Base-by-base conservation (phyloP, 2,113 vertebrate species). In the Ailurus styani region DNA sequence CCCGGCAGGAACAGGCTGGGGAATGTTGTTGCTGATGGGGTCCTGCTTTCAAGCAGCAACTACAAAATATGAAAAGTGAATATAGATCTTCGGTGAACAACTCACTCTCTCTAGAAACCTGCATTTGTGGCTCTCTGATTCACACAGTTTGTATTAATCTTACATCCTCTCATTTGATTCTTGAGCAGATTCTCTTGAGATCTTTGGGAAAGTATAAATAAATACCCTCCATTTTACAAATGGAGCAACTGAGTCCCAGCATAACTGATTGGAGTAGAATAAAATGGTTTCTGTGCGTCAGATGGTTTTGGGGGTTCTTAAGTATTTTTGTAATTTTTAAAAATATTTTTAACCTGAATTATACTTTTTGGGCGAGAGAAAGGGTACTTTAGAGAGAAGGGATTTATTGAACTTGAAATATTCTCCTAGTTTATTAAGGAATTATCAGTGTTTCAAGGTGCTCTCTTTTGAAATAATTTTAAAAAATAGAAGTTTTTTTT, bases 181-280 rank as follows among this genome's bases (percentile, higher is more conserved):
- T 62, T 77, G 8, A 6, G 1, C 0, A 2, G 11, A n/a, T 31
- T 54, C 5, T 37, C 0, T 75, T 40, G 73, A 55, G 9, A 50
- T 17, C 50, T 7, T 2, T 34, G 0, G 4, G 2, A 25, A 54
- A 14, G 0, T 13, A 6, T 45, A 4, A 55, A 11, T 45, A 4
- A 34, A 57, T 29, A 25, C 0, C 9, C 29, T 10, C 21, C 21
- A 25, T 62, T 81, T 57, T 21, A n/a, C 17, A 91, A 62, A 40
- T 45, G 54, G 7, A 70, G 45, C 20, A 42, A 40, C 18, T 23
- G 7, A 45, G 73, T 50, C 18, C 7, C 8, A 17, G 13, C 18
- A 64, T 64, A 47, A 62, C 10, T 57, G 42, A 55, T 29, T 21
- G 42, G 27, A 4, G 2, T 54, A 40, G 23, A 75, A 42, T 66